Evolutionary conservation across 2,888 invertebrate genomes (phyloP), one percentile per base, ranked within the genome.

Genomic region (Diplolepis rosae): DNA sequence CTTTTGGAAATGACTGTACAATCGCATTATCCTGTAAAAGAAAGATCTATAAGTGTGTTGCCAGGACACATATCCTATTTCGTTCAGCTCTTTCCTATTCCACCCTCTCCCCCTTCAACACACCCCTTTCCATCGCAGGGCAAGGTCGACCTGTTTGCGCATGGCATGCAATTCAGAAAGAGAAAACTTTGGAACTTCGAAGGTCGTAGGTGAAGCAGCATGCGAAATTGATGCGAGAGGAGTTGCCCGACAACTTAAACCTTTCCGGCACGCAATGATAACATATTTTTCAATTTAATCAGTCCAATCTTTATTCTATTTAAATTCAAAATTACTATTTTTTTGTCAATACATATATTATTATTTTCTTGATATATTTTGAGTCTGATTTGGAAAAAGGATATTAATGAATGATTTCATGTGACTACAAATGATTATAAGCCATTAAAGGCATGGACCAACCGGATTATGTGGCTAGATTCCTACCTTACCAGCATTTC

Each of bases 131-230:
- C 39, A 56, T 66, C 52, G 52, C 69, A 52, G 65, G 69, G 68
- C 75, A 75, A 75, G 75, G 75, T 75, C 71, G 54, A 39, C 65
- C 51, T 56, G 56, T 69, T 69, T 52, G 65, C 42, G 69, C 65
- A 54, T 45, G 69, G 42, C 24, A 51, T 56, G 48, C 61, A 42
- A 28, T 56, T 13, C 13, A 56, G 42, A 42, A 51, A 65, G 54
- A 65, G 48, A 45, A 24, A 69, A 74, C 68, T 70, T 70, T 70
- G 56, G 65, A 73, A 72, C 68, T 73, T 75, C 24, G 71, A 73
- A 73, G 75, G 75, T 73, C 71, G 61, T 68, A 71, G 69, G 71
- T 75, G 72, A 66, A 65, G 32, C 65, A 70, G 65, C 66, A 72
- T 61, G 70, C 72, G 69, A 75, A 70, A 71, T 71, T 45, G 65